Percentiles rank a stretch among this genome's conserved stretches.
phyloP scores from a whole-genome alignment of 2,113 vertebrate genomes.

The Neogale vison region DNA sequence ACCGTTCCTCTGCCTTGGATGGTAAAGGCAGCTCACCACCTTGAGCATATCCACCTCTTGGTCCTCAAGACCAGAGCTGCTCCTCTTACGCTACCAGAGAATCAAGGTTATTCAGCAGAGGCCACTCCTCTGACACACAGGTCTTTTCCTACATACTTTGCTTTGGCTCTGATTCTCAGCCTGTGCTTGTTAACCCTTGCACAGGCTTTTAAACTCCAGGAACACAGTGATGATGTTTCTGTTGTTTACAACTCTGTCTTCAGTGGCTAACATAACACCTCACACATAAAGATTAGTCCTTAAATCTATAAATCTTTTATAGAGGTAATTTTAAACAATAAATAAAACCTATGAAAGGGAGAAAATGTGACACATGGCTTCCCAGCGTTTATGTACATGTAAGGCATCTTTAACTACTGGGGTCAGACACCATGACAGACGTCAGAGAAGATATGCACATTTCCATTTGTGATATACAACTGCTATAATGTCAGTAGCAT shows the following conservation, averaged over 20 bases:
- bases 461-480: background rate
- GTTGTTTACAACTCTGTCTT: background rate
- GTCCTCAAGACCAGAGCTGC: background rate
- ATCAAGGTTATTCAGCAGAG: background rate
- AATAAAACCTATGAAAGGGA: background rate
- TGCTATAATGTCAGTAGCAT: background rate
- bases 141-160: background rate
- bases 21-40: background rate
- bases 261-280: background rate
- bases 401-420: background rate
- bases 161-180: background rate
- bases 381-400: background rate
- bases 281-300: background rate
- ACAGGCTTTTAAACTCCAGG: background rate
- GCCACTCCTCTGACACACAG: background rate
- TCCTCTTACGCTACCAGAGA: background rate
- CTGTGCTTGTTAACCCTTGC: background rate
- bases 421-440: background rate
- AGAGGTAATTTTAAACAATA: background rate
- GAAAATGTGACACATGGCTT: background rate
- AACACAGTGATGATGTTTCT: background rate
- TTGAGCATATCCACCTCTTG: background rate
- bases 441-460: background rate
- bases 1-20: background rate
- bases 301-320: background rate